Evolutionary conservation across 2,888 invertebrate genomes (phyloP).

Genomic region (Monochamus alternatus): DNA sequence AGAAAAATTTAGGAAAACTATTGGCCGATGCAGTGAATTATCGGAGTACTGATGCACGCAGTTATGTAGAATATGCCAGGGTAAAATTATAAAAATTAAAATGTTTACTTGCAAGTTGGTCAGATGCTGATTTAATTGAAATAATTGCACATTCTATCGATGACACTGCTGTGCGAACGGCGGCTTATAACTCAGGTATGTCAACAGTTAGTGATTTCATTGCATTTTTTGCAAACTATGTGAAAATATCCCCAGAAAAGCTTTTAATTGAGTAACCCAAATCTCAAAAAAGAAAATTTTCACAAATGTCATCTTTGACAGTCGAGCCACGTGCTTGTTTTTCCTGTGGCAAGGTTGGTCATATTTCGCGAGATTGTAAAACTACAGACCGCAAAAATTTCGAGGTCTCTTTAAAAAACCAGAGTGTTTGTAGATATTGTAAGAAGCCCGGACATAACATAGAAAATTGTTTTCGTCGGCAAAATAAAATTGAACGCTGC

Average conservation of each 20-base stretch:
- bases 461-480: slow-evolving; percentile 32
- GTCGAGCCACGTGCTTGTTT: slow-evolving; percentile 5
- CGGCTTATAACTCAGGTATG: slow-evolving; percentile 32
- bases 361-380: slow-evolving; percentile 13
- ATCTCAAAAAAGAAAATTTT: slow-evolving; percentile 13
- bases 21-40: slow-evolving; percentile 26
- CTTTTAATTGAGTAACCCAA: background rate
- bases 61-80: slow-evolving; percentile 17
- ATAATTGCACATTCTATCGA: slow-evolving; percentile 37
- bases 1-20: slow-evolving; percentile 18
- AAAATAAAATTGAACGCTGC: slow-evolving; percentile 23
- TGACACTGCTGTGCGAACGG: slow-evolving; percentile 25
- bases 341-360: background rate
- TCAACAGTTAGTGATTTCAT: slow-evolving; percentile 36
- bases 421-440: slow-evolving; percentile 25
- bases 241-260: slow-evolving; percentile 14
- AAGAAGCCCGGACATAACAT: slow-evolving; percentile 24
- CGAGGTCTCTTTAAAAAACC: background rate
- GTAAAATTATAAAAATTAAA: slow-evolving; percentile 28
- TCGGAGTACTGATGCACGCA: slow-evolving; percentile 19
- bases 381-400: background rate
- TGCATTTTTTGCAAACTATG: slow-evolving; percentile 33
- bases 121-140: slow-evolving; percentile 34
- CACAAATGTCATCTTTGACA: slow-evolving; percentile 1
- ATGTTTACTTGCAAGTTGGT: slow-evolving; percentile 24